These are phyloP conservation scores for Nephrocerus scutellatus DNA, from an alignment of 2,888 invertebrate species.

Conservation along the genomic window DNA sequence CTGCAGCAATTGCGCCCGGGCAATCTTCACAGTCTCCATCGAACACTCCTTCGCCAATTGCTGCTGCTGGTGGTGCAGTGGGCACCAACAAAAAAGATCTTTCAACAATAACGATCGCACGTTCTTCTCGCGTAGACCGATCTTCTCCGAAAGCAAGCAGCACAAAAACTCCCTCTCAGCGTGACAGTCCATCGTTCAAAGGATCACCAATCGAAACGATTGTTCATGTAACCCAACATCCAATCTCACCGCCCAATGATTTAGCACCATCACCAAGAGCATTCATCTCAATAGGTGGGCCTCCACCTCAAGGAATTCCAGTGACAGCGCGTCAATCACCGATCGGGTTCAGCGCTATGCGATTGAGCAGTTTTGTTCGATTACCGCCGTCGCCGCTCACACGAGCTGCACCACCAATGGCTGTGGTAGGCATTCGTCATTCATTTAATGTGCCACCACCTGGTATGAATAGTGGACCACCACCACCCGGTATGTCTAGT, in stretches of 20 bases:
- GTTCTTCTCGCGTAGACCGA: conserved; percentile 20
- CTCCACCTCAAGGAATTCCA: conserved; percentile 21
- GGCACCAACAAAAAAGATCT: conserved; percentile 24
- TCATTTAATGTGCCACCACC: conserved; percentile 30
- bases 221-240: conserved; percentile 13
- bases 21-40: conserved; percentile 11
- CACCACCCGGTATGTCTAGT: conserved; percentile 11
- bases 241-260: conserved; percentile 20
- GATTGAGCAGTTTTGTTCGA: conserved; percentile 28
- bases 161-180: conserved; percentile 10
- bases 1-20: conserved; percentile 5
- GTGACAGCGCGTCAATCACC: conserved; percentile 21
- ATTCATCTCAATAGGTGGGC: conserved; percentile 11
- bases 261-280: conserved; percentile 4
- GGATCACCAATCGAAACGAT: conserved; percentile 10
- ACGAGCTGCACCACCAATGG: conserved; percentile 21
- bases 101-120: conserved; percentile 24
- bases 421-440: conserved; percentile 30
- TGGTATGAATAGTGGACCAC: conserved; percentile 14
- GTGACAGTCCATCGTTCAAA: conserved; percentile 18
- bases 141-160: conserved; percentile 24
- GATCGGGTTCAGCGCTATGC: conserved; percentile 27
- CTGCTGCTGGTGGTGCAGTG: conserved; percentile 22
- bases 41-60: conserved; percentile 30
- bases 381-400: conserved; percentile 35